Percentiles rank a stretch among this genome's conserved stretches.
Conservation (phyloP, 1,140 invertebrate species). For the Eufriesea mexicana region DNA sequence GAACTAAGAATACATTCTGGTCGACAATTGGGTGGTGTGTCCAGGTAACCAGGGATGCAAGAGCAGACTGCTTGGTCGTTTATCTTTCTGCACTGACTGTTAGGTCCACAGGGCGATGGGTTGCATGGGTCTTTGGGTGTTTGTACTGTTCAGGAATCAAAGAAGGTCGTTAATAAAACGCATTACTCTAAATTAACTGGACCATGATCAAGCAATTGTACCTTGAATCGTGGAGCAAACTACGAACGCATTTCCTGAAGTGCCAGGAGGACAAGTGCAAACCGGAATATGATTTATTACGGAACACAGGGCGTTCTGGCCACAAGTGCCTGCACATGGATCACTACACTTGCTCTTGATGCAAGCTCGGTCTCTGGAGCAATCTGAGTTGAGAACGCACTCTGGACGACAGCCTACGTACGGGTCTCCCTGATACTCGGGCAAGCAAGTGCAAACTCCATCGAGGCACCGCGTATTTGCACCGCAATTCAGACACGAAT, state of each 20-base stretch:
- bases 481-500: slow-evolving; percentile 83
- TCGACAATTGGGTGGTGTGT: slow-evolving; percentile 86
- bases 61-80: slow-evolving; percentile 84
- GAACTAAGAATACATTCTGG: slow-evolving; percentile 87
- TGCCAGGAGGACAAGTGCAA: too few species aligned
- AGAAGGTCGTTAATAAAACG: too few species aligned
- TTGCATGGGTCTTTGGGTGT: slow-evolving; percentile 82
- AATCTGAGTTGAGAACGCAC: slow-evolving; percentile 91
- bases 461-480: slow-evolving; percentile 87
- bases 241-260: too few species aligned
- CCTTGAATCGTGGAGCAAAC: neutral
- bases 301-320: slow-evolving; percentile 86
- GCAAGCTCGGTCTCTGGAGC: slow-evolving; percentile 90
- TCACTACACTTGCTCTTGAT: slow-evolving; percentile 91
- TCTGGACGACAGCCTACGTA: slow-evolving; percentile 87
- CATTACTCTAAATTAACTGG: neutral
- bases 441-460: slow-evolving; percentile 88
- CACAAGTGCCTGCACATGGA: slow-evolving; percentile 89
- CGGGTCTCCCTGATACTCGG: slow-evolving; percentile 85
- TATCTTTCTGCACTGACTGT: slow-evolving; percentile 86
- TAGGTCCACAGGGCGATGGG: slow-evolving; percentile 87
- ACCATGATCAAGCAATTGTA: neutral
- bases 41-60: slow-evolving; percentile 85
- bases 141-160: slow-evolving; percentile 71
- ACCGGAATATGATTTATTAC: slow-evolving; percentile 88